Conservation (phyloP, 2,888 invertebrate species). For the Caenorhabditis auriculariae region DNA sequence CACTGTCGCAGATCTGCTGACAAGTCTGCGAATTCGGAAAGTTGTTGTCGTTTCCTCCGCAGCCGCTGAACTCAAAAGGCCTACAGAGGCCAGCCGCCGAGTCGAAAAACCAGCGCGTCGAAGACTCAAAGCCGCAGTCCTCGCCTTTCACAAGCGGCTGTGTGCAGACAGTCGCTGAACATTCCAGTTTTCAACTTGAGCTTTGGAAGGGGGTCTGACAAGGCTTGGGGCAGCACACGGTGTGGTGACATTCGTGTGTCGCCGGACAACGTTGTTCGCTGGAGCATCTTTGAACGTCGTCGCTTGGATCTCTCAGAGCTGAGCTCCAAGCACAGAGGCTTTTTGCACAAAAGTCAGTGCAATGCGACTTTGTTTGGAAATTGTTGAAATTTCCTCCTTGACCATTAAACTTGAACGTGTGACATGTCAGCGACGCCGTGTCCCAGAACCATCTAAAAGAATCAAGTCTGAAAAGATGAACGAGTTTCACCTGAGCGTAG, state of each 20-base stretch:
- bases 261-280: conserved; percentile 41
- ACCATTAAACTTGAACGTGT: conserved; percentile 49
- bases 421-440: conserved; percentile 28
- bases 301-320: conserved; percentile 30
- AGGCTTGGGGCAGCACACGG: conserved; percentile 53
- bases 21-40: conserved; percentile 44
- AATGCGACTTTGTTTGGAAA: conserved; percentile 43
- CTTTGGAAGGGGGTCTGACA: background rate
- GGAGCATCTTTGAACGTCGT: conserved; percentile 31
- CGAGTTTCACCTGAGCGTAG: conserved; percentile 15
- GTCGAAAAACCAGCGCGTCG: conserved; percentile 1
- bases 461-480: too few relatives aligned
- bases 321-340: conserved; percentile 32
- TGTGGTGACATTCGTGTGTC: conserved; percentile 40
- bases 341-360: conserved; percentile 44
- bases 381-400: conserved; percentile 61
- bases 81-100: conserved; percentile 36
- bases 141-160: conserved; percentile 1
- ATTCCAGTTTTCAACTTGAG: background rate
- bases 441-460: conserved; percentile 50
- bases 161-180: conserved; percentile 8
- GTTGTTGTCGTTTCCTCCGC: conserved; percentile 47
- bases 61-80: conserved; percentile 37
- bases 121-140: conserved; percentile 6
- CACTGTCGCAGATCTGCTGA: conserved; percentile 36